These are phyloP conservation scores for Timema podura DNA, from an alignment of 2,888 invertebrate genomes.

Conservation along the genomic window DNA sequence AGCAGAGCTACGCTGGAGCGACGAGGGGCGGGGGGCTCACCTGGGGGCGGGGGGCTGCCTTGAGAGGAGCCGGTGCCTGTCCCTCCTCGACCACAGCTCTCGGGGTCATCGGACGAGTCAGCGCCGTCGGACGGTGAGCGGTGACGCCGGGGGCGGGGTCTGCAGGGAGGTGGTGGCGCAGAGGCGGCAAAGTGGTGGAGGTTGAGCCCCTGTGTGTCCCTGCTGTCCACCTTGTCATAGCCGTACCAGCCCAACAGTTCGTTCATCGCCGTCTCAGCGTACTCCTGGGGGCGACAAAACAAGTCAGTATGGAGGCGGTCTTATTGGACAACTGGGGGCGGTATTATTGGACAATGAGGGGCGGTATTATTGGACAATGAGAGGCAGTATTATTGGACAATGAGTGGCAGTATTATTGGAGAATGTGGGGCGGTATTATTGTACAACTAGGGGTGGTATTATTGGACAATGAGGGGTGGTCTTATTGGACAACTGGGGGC, in stretches of 20 bases:
- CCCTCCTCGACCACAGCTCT: conserved; percentile 26
- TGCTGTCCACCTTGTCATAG: conserved; percentile 67
- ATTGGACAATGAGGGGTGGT: no score
- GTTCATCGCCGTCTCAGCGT: conserved; percentile 89
- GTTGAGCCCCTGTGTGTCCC: conserved; percentile 54
- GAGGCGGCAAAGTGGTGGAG: conserved; percentile 44
- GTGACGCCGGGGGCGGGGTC: conserved; percentile 18
- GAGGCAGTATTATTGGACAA: no score
- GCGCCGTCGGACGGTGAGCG: conserved; percentile 25
- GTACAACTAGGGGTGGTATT: no score
- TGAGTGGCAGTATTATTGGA: no score
- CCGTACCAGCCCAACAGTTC: conserved; percentile 91
- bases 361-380: no score
- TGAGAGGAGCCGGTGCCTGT: conserved; percentile 27
- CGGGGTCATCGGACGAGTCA: conserved; percentile 30
- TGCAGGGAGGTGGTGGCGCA: conserved; percentile 25
- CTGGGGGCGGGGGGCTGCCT: conserved; percentile 27
- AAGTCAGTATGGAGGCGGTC: neutral
- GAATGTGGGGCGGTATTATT: no score
- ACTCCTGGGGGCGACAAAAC: conserved; percentile 61
- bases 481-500: no score
- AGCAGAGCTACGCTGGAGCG: no score
- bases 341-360: no score
- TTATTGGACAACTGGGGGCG: no score
- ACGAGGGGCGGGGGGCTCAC: neutral